Conservation (phyloP, 2,113 vertebrate genomes). For the Eolophus roseicapilla region DNA sequence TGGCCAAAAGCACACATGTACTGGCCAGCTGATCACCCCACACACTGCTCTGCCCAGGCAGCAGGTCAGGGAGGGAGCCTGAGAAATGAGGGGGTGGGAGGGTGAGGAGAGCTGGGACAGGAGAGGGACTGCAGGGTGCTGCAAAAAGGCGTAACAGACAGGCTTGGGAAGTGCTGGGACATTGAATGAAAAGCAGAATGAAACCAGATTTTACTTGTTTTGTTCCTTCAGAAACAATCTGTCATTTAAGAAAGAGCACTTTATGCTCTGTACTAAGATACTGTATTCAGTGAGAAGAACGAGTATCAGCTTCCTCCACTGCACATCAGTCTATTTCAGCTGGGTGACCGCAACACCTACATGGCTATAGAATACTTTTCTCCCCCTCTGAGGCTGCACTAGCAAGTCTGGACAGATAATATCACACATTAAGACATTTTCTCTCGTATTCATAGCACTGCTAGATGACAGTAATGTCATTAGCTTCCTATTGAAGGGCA, state of each 20-base stretch:
- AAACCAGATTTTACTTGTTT: constrained; percentile 38
- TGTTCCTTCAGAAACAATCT: background rate
- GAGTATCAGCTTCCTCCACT: background rate
- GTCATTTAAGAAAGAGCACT: background rate
- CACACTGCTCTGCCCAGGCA: constrained; percentile 15
- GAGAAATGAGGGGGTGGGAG: constrained; percentile 68
- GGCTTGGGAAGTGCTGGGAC: constrained; percentile 7
- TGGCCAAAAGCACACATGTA: constrained; percentile 27
- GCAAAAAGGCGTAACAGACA: background rate
- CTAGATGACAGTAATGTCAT: background rate
- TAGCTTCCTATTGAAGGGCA: background rate
- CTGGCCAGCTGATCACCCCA: background rate
- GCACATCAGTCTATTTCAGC: background rate
- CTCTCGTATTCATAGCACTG: background rate
- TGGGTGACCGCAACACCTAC: background rate
- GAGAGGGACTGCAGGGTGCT: background rate
- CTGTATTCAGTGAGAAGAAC: background rate
- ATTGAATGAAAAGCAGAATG: background rate
- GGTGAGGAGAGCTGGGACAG: background rate
- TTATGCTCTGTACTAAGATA: background rate
- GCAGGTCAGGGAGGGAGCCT: constrained; percentile 52
- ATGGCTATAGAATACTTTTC: background rate
- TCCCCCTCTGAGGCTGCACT: background rate
- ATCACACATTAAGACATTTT: background rate
- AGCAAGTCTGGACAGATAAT: background rate